A percentile compares a stretch with the other conserved stretches of the same genome.
These are phyloP conservation scores for Netelia virgata DNA, from an alignment of 2,888 invertebrate species.

Conservation along the genomic window DNA sequence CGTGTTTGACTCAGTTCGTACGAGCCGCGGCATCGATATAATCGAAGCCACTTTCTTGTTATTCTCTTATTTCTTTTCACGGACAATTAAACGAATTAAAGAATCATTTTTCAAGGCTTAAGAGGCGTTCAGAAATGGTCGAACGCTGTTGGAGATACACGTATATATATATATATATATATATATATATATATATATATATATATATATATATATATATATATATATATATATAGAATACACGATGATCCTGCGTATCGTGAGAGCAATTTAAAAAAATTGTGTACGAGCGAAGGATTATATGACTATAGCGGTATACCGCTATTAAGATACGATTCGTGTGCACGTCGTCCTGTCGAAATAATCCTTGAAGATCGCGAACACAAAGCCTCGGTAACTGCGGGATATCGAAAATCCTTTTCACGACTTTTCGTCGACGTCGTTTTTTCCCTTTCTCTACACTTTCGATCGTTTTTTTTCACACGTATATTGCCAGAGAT, in stretches of 20 bases:
- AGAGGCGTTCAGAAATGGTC: slow-evolving; percentile 54
- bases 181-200: too few relatives aligned
- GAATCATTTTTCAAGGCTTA: slow-evolving; percentile 69
- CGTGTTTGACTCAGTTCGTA: slow-evolving; percentile 36
- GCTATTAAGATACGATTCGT: slow-evolving; percentile 50
- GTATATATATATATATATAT: slow-evolving; percentile 9
- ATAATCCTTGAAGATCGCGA: slow-evolving; percentile 61
- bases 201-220: too few relatives aligned
- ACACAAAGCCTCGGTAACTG: slow-evolving; percentile 65
- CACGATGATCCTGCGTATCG: slow-evolving; percentile 63
- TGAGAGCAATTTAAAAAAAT: slow-evolving; percentile 52
- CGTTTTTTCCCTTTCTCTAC: slow-evolving; percentile 23
- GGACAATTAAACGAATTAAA: slow-evolving; percentile 66
- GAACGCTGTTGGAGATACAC: slow-evolving; percentile 36
- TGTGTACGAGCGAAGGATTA: slow-evolving; percentile 28
- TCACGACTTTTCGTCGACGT: slow-evolving; percentile 45
- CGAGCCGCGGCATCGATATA: slow-evolving; percentile 34
- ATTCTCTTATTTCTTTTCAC: slow-evolving; percentile 37
- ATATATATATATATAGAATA: background rate
- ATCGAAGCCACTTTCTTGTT: slow-evolving; percentile 59
- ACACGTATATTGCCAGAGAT: slow-evolving; percentile 36
- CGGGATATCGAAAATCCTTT: slow-evolving; percentile 62
- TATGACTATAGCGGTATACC: slow-evolving; percentile 26
- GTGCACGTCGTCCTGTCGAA: slow-evolving; percentile 47
- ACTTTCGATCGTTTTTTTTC: slow-evolving; percentile 32